Base-by-base conservation (phyloP, 2,797 vertebrate species). In the Myotis vivesi region DNA sequence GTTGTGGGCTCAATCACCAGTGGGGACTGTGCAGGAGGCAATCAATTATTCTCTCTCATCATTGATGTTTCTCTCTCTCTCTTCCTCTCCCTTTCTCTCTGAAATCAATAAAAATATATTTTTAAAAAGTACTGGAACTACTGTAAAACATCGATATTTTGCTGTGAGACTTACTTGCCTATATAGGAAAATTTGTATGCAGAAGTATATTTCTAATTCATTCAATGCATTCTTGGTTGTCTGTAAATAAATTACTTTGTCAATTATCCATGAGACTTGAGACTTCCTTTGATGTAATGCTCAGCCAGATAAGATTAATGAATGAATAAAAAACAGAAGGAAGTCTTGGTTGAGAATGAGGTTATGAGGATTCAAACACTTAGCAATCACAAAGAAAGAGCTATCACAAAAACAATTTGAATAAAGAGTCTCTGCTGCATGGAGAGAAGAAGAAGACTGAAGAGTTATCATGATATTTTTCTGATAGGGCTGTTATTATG, bases 241-340 rank as follows among this genome's bases (percentile, higher is more conserved):
- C 84, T 96, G 8, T 86, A 92, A 97, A 81, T 93, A 96, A 95
- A 84, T 68, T 64, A 59, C 6, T 87, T 86, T 94, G 55, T 81
- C 80, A 89, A 49, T 93, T 94, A 69, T 76, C 79, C 59, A 22
- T 33, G 68, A 71, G 80, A 79, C 30, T 41, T 79, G 55, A 94
- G 85, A 79, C 22, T 85, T 64, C 30, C 80, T 79, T 92, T 95
- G 81, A 94, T 87, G 44, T 69, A 49, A 46, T 86, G 22, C 19
- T 95, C 57, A 68, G 64, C 22, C 75, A 95, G n/a, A 69, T 93
- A 62, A 64, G 41, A 89, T 95, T 76, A 95, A 77, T 91, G 49
- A 89, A 38, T 51, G 57, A 25, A 75, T 28, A 79, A 46, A 57
- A 96, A 71, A n/a, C 76, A 55, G 25, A 95, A 89, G 19, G 33